Percentiles rank a stretch among this genome's conserved stretches.
phyloP scores from a whole-genome alignment of 2,888 invertebrate species.

The Drosophila atripex region DNA sequence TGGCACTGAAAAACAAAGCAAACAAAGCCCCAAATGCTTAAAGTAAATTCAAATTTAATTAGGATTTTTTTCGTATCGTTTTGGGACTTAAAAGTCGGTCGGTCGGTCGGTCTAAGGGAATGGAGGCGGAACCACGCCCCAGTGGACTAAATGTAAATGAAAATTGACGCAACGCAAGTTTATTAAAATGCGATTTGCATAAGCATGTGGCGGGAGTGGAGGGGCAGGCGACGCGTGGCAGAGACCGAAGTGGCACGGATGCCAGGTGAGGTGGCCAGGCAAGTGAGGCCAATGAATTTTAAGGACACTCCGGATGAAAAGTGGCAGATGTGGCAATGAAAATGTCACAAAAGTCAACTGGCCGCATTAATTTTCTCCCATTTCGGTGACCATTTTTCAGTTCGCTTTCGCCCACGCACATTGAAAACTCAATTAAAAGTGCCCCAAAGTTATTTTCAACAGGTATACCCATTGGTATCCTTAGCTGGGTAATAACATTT shows the following conservation, averaged over 20 bases:
- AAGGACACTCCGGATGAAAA: slow-evolving; percentile 38
- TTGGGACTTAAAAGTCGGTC: slow-evolving; percentile 17
- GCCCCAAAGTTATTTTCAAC: slow-evolving; percentile 38
- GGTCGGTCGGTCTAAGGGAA: not conserved
- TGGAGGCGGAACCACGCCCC: slow-evolving; percentile 42
- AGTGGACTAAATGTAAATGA: slow-evolving; percentile 75
- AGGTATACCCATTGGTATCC: slow-evolving; percentile 14
- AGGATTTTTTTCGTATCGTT: slow-evolving; percentile 70
- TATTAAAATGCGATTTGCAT: slow-evolving; percentile 79
- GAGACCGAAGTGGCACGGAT: not conserved
- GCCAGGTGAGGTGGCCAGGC: not conserved
- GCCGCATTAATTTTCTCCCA: slow-evolving; percentile 69
- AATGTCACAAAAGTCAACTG: slow-evolving; percentile 56
- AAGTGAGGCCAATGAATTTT: slow-evolving; percentile 65
- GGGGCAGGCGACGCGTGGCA: slow-evolving; percentile 3
- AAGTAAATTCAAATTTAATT: slow-evolving; percentile 80
- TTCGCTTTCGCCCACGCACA: slow-evolving; percentile 59
- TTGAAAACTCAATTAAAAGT: slow-evolving; percentile 74
- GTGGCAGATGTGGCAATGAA: slow-evolving; percentile 30
- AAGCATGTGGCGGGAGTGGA: slow-evolving; percentile 53
- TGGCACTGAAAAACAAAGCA: slow-evolving; percentile 58
- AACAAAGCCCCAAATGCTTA: slow-evolving; percentile 74
- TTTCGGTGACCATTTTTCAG: slow-evolving; percentile 12
- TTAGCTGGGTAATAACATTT: slow-evolving; percentile 8
- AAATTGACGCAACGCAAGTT: slow-evolving; percentile 77